Evolutionary conservation across 2,797 vertebrate species (phyloP).

Genomic region (Oreortyx pictus): DNA sequence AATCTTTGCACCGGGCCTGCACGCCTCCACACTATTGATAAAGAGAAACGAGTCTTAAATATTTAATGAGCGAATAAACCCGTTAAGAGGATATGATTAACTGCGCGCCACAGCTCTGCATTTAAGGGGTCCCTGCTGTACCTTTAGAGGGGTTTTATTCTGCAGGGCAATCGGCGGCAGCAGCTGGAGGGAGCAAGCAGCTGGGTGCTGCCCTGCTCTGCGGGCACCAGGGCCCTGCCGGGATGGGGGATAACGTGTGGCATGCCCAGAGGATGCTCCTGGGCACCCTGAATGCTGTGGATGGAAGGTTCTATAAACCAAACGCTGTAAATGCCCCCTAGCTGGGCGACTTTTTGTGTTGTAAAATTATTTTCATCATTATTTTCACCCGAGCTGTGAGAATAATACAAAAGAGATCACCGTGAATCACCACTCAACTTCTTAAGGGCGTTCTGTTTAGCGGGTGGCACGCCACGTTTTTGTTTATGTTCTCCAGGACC

Average conservation of each 20-base stretch:
- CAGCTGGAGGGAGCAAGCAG: constrained; percentile 42
- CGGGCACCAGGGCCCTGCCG: neutral
- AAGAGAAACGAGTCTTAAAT: constrained; percentile 78
- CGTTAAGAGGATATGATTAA: constrained; percentile 80
- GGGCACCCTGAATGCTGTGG: neutral
- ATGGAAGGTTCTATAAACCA: constrained; percentile 29
- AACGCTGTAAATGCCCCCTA: constrained; percentile 22
- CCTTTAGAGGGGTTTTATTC: constrained; percentile 66
- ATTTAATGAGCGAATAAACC: constrained; percentile 80
- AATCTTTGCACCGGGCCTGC: constrained; percentile 71
- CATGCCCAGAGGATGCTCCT: constrained; percentile 8
- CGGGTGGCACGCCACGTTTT: constrained; percentile 48
- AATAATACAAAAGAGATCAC: constrained; percentile 53
- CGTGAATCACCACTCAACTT: constrained; percentile 49
- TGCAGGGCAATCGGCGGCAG: constrained; percentile 36
- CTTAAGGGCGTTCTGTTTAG: constrained; percentile 61
- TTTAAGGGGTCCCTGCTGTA: constrained; percentile 61
- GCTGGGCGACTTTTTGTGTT: constrained; percentile 4
- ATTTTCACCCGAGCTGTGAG: constrained; percentile 35
- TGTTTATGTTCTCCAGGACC: constrained; percentile 63
- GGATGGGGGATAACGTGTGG: neutral
- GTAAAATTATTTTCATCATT: constrained; percentile 55
- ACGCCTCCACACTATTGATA: constrained; percentile 76
- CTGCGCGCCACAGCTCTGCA: constrained; percentile 53
- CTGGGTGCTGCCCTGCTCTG: neutral